Evolutionary conservation across 2,797 vertebrate species (phyloP).

Genomic region (Pangasius macronema): DNA sequence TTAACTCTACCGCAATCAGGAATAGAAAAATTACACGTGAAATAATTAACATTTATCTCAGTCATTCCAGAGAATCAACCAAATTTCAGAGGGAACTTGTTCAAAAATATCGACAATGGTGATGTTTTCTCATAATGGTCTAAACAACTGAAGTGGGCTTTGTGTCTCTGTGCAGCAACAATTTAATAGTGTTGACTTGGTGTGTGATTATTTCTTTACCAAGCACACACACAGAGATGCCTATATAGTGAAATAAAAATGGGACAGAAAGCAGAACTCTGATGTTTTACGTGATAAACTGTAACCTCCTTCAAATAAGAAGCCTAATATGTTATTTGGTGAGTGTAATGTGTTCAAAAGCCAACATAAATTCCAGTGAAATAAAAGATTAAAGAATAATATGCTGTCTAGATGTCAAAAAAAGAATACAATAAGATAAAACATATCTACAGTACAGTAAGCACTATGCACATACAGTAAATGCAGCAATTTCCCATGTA

Average conservation of each 20-base stretch:
- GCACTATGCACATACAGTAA: neutral
- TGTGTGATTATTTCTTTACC: neutral
- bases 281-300: neutral
- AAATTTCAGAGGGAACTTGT: neutral
- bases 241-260: neutral
- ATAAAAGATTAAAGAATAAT: neutral
- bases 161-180: neutral
- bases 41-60: constrained; percentile 37
- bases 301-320: neutral
- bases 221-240: neutral
- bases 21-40: constrained; percentile 39
- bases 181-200: constrained; percentile 8
- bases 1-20: constrained; percentile 34
- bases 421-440: neutral
- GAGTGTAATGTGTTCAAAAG: neutral
- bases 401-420: neutral
- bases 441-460: neutral
- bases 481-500: neutral
- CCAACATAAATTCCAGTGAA: neutral
- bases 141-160: constrained; percentile 17
- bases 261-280: neutral
- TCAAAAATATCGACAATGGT: constrained; percentile 9
- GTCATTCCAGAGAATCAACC: constrained; percentile 25
- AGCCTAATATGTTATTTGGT: neutral
- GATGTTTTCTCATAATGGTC: constrained; percentile 1